Evolutionary conservation across 2,797 vertebrate genomes (phyloP), one percentile per base, ranked within the genome.

Genomic region (Xiphophorus birchmanni): DNA sequence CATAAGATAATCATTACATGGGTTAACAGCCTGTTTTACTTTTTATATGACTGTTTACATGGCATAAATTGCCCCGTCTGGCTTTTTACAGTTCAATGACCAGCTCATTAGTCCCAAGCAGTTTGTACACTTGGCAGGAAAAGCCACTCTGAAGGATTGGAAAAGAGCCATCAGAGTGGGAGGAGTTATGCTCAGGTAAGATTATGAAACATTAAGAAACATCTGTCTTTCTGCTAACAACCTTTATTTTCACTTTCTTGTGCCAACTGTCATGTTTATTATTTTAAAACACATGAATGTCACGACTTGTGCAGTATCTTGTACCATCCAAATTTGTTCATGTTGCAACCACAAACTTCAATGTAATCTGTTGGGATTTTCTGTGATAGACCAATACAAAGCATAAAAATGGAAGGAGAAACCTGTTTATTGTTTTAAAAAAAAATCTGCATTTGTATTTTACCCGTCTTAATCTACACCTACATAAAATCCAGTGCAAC

Each of bases 91-190:
- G 97, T 99, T 98, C 91, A 97, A 98, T 86, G 96, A 98, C 86
- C 97, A 98, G 54, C 95, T 99, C 88, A 99, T 99, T 93, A 99
- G 97, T 90, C 97, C 97, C 0, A 99, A 98, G 93, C 97, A 99
- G 93, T 98, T 99, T 93, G 97, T 98, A 77, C 96, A 98, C 91
- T 93, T 98, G 93, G 97, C 97, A 87, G 98, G 98, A 63, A 99
- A 98, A 92, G 97, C 97, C 56, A 98, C 98, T 40, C 94, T 99
- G 80, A 98, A 99, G 92, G 97, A 99, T 88, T 99, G 97, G 97
- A 99, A 98, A 92, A 95, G 97, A 91, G 97, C 98, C 90, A 98
- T 98, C 92, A 96, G 97, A 81, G 93, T 98, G 13, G 97, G 97
- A 85, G 97, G 97, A 81, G 97, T 98, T 81, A 98, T 99, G 98